Conservation (phyloP, 1,140 invertebrate species). For the Trinorchestia longiramus region DNA sequence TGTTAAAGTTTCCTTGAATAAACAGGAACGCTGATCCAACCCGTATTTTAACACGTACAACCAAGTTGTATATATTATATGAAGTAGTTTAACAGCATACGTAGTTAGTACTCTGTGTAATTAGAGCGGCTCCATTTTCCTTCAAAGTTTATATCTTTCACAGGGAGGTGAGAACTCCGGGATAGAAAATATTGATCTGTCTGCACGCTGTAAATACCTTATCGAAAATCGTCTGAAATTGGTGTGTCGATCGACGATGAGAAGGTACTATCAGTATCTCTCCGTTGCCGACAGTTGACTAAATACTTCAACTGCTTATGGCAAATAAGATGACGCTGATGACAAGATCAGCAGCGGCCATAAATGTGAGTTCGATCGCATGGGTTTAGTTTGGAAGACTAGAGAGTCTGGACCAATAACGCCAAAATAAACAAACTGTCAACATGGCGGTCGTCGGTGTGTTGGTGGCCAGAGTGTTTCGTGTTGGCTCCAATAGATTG, state of each 20-base stretch:
- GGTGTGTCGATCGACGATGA: not conserved
- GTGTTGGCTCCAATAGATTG: not conserved
- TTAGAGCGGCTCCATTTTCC: not conserved
- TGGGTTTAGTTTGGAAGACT: not conserved
- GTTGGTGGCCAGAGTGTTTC: not conserved
- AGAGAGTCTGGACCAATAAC: not conserved
- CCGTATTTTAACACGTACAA: not conserved
- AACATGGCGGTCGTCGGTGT: not conserved
- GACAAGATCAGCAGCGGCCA: not conserved
- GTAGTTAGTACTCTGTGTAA: not conserved
- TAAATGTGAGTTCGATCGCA: not conserved
- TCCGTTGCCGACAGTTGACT: not conserved
- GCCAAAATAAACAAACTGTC: not conserved
- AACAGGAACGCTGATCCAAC: not conserved
- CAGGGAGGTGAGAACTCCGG: not conserved
- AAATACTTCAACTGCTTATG: not conserved
- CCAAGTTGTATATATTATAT: not conserved
- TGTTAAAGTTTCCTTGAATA: too few relatives aligned
- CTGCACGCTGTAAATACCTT: not conserved
- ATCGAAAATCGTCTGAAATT: not conserved
- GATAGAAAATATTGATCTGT: not conserved
- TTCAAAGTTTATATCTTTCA: not conserved
- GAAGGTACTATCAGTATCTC: not conserved
- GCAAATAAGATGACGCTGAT: not conserved
- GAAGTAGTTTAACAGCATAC: not conserved